Percentiles rank a stretch among this genome's conserved stretches.
These are phyloP conservation scores for Antechinus flavipes DNA, from an alignment of 2,113 vertebrate species.

Conservation along the genomic window DNA sequence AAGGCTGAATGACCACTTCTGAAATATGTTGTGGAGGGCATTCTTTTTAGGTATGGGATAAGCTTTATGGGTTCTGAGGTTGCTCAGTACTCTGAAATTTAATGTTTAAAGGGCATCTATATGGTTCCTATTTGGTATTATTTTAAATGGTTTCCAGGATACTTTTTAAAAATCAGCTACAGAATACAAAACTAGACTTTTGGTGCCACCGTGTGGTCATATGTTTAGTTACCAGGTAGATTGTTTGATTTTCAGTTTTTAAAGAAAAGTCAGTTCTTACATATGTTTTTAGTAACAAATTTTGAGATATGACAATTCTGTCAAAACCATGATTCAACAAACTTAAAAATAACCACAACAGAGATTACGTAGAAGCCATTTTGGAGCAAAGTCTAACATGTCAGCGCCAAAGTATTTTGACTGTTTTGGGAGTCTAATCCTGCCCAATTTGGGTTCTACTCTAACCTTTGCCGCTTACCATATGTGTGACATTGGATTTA, in stretches of 20 bases:
- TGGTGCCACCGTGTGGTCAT: constrained; percentile 60
- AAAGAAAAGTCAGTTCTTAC: not conserved
- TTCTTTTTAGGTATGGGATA: not conserved
- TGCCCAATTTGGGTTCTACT: not conserved
- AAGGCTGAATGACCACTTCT: not conserved
- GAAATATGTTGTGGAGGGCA: not conserved
- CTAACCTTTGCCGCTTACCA: not conserved
- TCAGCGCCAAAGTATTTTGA: constrained; percentile 48
- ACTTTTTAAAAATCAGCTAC: not conserved
- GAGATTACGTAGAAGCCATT: constrained; percentile 40
- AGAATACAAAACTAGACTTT: constrained; percentile 7
- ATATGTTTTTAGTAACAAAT: constrained; percentile 69
- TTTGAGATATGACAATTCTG: constrained; percentile 72
- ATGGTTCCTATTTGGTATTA: not conserved
- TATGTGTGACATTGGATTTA: not conserved
- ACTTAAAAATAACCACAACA: constrained; percentile 73
- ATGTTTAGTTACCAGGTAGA: constrained; percentile 15
- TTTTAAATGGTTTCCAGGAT: not conserved
- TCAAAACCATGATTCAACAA: constrained; percentile 74
- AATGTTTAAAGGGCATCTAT: not conserved
- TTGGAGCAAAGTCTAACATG: not conserved
- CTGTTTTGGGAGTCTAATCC: not conserved
- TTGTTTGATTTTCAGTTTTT: not conserved
- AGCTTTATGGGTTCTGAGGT: not conserved
- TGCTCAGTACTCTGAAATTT: not conserved